phyloP scores from a whole-genome alignment of 1,140 invertebrate species.

The Bombus huntii region DNA sequence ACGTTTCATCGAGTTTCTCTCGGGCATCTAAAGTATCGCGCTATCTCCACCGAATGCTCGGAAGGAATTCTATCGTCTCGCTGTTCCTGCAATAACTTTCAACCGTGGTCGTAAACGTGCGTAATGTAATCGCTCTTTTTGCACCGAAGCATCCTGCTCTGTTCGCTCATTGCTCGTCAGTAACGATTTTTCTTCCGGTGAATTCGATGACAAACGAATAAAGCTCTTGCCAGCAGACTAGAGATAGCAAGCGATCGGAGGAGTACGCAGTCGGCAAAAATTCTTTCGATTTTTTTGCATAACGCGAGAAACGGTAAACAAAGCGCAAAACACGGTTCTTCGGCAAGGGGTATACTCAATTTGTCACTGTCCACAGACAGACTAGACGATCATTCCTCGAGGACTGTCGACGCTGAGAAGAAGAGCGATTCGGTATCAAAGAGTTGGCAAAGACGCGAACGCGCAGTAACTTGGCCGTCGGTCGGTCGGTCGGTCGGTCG shows the following conservation, averaged over 20 bases:
- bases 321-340: conserved; percentile 73
- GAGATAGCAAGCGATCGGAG: conserved; percentile 28
- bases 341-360: conserved; percentile 71
- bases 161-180: conserved; percentile 9
- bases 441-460: conserved; percentile 34
- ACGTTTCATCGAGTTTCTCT: neutral
- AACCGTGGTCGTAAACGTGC: neutral
- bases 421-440: conserved; percentile 15
- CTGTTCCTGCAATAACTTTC: neutral
- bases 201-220: conserved; percentile 28
- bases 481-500: conserved; percentile 6
- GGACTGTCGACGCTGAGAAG: conserved; percentile 55
- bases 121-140: neutral
- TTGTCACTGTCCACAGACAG: conserved; percentile 73
- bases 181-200: conserved; percentile 23
- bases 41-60: no score
- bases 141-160: neutral
- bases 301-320: conserved; percentile 75
- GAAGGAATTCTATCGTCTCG: no score
- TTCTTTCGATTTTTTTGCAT: conserved; percentile 66
- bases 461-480: neutral
- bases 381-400: conserved; percentile 68
- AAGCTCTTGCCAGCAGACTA: neutral
- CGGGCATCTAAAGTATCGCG: no score
- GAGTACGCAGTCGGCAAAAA: conserved; percentile 59